These are phyloP conservation scores for Melieria omissa DNA, from an alignment of 2,888 invertebrate species.

Conservation along the genomic window DNA sequence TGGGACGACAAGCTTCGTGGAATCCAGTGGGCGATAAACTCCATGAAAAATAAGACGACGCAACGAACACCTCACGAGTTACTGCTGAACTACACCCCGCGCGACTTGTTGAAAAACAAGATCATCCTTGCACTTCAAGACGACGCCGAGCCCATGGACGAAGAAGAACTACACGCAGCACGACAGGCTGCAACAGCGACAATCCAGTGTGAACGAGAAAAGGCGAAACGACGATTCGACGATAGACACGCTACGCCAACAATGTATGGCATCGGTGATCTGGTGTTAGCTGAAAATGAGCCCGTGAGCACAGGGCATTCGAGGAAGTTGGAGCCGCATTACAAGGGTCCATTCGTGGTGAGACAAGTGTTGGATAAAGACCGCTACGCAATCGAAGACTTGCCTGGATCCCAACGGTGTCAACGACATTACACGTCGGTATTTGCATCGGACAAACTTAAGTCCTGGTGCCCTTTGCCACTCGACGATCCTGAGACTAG, in stretches of 20 bases:
- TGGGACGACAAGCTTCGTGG: constrained; percentile 36
- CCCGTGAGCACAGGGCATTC: too few species aligned
- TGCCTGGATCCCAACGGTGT: constrained; percentile 42
- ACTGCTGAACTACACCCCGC: too few species aligned
- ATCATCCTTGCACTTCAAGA: too few species aligned
- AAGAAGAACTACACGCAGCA: background rate
- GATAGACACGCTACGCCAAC: constrained; percentile 28
- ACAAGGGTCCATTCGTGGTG: constrained; percentile 45
- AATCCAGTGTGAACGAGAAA: constrained; percentile 17
- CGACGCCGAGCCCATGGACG: too few species aligned
- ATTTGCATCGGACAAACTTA: constrained; percentile 43
- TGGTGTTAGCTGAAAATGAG: constrained; percentile 39
- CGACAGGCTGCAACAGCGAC: background rate
- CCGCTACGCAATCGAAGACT: constrained; percentile 47
- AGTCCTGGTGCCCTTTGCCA: constrained; percentile 42
- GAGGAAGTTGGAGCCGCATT: too few species aligned
- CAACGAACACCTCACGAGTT: constrained; percentile 26
- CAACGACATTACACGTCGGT: constrained; percentile 46
- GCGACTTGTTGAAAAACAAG: background rate
- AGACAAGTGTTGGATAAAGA: constrained; percentile 42
- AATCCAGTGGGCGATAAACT: constrained; percentile 38
- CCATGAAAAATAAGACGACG: constrained; percentile 33
- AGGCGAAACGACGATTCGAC: constrained; percentile 35
- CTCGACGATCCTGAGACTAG: background rate
- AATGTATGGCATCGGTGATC: constrained; percentile 31